These are phyloP conservation scores for Crossaster papposus DNA, from an alignment of 53 echinoderm and acorn worm genomes.

Conservation along the genomic window DNA sequence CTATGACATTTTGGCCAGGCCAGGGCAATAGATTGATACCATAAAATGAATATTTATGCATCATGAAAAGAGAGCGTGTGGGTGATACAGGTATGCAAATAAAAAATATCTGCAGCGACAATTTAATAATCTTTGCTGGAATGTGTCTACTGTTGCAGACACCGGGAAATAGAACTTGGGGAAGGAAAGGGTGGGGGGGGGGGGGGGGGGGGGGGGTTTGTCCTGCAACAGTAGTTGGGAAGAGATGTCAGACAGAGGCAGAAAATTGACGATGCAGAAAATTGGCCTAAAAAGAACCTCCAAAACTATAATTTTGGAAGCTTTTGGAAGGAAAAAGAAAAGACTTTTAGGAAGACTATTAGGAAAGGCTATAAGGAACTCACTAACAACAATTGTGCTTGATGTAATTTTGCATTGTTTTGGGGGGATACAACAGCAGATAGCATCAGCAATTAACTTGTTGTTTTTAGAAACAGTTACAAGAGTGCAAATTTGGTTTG, in stretches of 20 bases:
- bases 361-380: too few relatives aligned
- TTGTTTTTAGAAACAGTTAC: neutral
- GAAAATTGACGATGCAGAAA: conserved; percentile 64
- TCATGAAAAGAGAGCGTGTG: conserved; percentile 67
- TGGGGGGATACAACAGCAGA: neutral
- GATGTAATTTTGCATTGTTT: conserved; percentile 12
- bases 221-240: conserved; percentile 4
- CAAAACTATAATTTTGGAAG: conserved; percentile 10
- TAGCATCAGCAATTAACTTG: neutral
- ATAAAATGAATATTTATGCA: conserved; percentile 83
- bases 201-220: too few relatives aligned
- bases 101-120: conserved; percentile 61
- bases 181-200: too few relatives aligned
- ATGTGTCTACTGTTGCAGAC: conserved; percentile 73
- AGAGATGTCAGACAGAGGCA: conserved; percentile 2
- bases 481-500: conserved; percentile 3
- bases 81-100: conserved; percentile 83
- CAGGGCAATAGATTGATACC: conserved; percentile 53
- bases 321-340: neutral
- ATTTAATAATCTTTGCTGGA: conserved; percentile 74
- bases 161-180: neutral
- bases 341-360: neutral
- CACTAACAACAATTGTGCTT: conserved; percentile 54
- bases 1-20: conserved; percentile 54
- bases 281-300: conserved; percentile 55